Conservation (phyloP, 1,140 invertebrate genomes). For the Hyles euphorbiae region DNA sequence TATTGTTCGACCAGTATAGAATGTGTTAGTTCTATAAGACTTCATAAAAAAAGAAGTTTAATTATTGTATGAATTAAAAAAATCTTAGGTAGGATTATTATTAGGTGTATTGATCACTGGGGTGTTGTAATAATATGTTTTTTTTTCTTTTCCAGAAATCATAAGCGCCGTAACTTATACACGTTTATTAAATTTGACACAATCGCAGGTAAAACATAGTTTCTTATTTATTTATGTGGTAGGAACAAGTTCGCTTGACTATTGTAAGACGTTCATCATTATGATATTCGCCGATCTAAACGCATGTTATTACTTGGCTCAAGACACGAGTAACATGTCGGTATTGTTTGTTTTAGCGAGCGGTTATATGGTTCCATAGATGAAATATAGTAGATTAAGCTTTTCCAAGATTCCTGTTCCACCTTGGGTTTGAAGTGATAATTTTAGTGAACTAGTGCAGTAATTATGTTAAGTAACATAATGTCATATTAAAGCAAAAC, state of each 20-base stretch:
- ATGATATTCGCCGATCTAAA: no score
- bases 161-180: constrained; percentile 54
- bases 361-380: constrained; percentile 51
- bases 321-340: constrained; percentile 3
- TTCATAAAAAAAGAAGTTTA: no score
- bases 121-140: neutral
- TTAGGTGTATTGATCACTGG: no score
- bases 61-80: no score
- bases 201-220: constrained; percentile 33
- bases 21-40: no score
- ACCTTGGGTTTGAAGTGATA: constrained; percentile 70
- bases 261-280: neutral
- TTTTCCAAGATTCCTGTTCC: constrained; percentile 68
- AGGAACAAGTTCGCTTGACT: neutral
- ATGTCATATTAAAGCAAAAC: constrained; percentile 58
- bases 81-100: no score
- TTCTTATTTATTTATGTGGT: constrained; percentile 5
- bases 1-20: no score
- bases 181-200: constrained; percentile 41
- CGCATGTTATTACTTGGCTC: neutral
- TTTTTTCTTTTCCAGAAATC: constrained; percentile 58
- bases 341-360: constrained; percentile 49
- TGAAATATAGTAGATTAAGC: constrained; percentile 59
- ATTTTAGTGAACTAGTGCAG: constrained; percentile 67
- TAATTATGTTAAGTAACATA: constrained; percentile 60